Conservation (phyloP, 2,113 vertebrate genomes). For the Oxyruncus cristatus region DNA sequence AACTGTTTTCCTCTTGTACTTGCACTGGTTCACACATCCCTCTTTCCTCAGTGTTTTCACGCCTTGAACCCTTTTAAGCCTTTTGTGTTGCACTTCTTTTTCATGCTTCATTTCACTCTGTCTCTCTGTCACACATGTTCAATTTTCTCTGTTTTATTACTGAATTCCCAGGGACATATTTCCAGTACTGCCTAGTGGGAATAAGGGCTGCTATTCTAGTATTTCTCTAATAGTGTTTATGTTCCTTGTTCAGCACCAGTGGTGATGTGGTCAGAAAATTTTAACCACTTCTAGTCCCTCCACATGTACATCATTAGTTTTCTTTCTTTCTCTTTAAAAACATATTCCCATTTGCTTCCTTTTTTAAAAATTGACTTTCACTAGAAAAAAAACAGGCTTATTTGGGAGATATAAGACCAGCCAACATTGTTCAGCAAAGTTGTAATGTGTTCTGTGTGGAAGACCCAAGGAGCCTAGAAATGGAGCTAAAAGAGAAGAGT, state of each 20-base stretch:
- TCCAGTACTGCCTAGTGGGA: neutral
- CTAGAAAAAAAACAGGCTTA: neutral
- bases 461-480: neutral
- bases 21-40: neutral
- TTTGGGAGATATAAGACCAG: neutral
- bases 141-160: conserved; percentile 22
- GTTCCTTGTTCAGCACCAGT: neutral
- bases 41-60: neutral
- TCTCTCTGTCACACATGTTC: neutral
- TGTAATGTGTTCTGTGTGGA: neutral
- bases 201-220: neutral
- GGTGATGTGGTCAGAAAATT: conserved; percentile 8
- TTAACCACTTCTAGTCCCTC: neutral
- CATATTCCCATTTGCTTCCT: neutral
- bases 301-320: neutral
- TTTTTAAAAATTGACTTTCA: neutral
- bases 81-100: neutral
- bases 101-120: neutral
- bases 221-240: neutral
- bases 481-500: neutral
- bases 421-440: neutral
- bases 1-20: neutral
- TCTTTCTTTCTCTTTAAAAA: neutral
- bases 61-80: neutral
- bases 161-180: neutral